Evolutionary conservation across 53 echinoderm and acorn worm genomes (phyloP), one percentile per base, ranked within the genome.

Genomic region (Echinometra lucunter): DNA sequence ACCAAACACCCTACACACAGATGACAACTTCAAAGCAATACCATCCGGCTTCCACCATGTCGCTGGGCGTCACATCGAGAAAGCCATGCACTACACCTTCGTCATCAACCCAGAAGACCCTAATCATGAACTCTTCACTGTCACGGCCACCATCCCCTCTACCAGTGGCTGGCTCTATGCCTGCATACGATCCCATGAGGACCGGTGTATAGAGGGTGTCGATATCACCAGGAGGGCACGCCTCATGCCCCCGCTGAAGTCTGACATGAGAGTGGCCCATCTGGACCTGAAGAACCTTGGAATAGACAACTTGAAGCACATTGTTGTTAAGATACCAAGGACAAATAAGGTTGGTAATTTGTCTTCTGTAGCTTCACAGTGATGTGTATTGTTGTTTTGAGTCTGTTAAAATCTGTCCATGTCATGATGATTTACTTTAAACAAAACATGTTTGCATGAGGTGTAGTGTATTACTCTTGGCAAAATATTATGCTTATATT

Each of bases 51-150:
- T 87, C 67, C 89, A 90, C 63, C 95, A 98, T 49, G 90, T 96
- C 18, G 82, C 95, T 35, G 89, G 93, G 35, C 67, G 49, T 34
- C 94, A 78, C 89, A 60, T 95, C 44, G 74, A 95, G 94, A 91
- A 95, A 74, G 89, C 94, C 38, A 88, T 45, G 37, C 95, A 98
- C 89, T 97, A 96, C 95, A 94, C 97, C 58, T 97, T 98, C 82
- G 96, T 96, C 47, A 47, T 95, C 94, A 78, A 94, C 87, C 70
- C 95, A 34, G 58, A 93, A 25, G 81, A 92, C 47, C 66, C 44
- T 37, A 60, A 95, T 80, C 88, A 95, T 16, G 89, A 95, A 35
- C 90, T 95, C 49, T 98, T 98, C 91, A 93, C 92, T 49, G 94
- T 94, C 66, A 90, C 89, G 18, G 94, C 95, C 18, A 95, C 89